Evolutionary conservation across 1,140 invertebrate genomes (phyloP).

Genomic region (Cephus cinctus): DNA sequence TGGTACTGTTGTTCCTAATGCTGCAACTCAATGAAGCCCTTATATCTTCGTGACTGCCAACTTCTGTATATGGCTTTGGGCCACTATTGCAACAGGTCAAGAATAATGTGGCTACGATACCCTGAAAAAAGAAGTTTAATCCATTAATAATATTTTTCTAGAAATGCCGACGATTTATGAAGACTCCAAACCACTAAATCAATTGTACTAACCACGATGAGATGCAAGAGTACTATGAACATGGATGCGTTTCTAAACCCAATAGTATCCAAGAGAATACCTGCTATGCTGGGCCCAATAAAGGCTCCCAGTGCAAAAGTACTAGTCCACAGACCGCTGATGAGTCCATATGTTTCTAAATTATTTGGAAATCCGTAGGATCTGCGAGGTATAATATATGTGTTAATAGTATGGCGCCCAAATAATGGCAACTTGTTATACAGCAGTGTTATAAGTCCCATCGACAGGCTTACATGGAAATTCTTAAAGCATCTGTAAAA

Average conservation of each 20-base stretch:
- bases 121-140: conserved; percentile 32
- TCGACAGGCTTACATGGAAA: conserved; percentile 73
- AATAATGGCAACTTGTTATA: no score
- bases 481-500: conserved; percentile 77
- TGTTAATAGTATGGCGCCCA: no score
- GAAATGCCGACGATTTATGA: no score
- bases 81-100: conserved; percentile 40
- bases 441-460: no score
- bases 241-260: conserved; percentile 71
- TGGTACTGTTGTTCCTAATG: conserved; percentile 29
- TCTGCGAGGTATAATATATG: no score
- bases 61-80: conserved; percentile 49
- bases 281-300: conserved; percentile 76
- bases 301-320: conserved; percentile 84
- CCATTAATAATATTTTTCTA: neutral
- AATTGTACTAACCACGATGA: conserved; percentile 63
- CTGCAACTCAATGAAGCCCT: conserved; percentile 42
- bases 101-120: conserved; percentile 44
- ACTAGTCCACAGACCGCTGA: conserved; percentile 84
- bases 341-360: conserved; percentile 78
- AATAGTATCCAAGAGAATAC: conserved; percentile 71
- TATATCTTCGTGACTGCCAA: conserved; percentile 34
- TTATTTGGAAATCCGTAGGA: conserved; percentile 74
- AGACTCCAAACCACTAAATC: no score
- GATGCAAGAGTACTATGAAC: conserved; percentile 69